phyloP scores from a whole-genome alignment of 2,888 invertebrate species.

The Rhingia rostrata region DNA sequence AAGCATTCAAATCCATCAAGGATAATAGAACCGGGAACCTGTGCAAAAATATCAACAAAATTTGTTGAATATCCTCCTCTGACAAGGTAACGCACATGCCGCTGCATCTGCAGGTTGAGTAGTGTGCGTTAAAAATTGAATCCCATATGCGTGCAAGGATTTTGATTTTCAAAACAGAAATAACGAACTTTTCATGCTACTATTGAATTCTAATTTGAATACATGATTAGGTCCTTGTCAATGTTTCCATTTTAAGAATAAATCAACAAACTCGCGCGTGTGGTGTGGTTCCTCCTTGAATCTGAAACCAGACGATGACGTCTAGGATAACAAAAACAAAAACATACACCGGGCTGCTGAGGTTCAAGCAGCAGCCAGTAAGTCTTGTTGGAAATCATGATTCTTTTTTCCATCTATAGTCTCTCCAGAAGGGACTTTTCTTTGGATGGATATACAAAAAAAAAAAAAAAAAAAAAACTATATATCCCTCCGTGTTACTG shows the following conservation, averaged over 20 bases:
- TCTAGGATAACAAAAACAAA: conserved; percentile 22
- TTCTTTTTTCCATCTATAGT: conserved; percentile 31
- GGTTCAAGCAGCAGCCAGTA: conserved; percentile 36
- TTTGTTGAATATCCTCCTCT: conserved; percentile 1
- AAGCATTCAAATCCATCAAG: conserved; percentile 33
- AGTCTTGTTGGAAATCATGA: conserved; percentile 37
- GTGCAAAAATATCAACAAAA: conserved; percentile 52
- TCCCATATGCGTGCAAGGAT: conserved; percentile 1
- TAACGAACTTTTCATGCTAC: conserved; percentile 45
- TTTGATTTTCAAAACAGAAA: conserved; percentile 18
- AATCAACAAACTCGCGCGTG: conserved; percentile 10
- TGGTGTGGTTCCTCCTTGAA: conserved; percentile 2
- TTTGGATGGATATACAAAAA: not conserved
- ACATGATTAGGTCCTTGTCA: conserved; percentile 19
- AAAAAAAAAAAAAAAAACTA: conserved; percentile 24
- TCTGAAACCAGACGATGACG: conserved; percentile 18
- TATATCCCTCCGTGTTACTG: conserved; percentile 7
- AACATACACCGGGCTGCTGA: conserved; percentile 46
- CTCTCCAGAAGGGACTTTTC: conserved; percentile 29
- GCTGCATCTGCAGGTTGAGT: conserved; percentile 69
- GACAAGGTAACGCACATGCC: conserved; percentile 65
- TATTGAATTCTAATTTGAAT: conserved; percentile 45
- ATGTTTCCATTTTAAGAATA: conserved; percentile 12
- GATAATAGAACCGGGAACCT: conserved; percentile 50
- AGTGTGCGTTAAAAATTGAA: conserved; percentile 14